These are phyloP conservation scores for Amphiprion clarkii DNA, from an alignment of 2,797 vertebrate species.

Conservation along the genomic window DNA sequence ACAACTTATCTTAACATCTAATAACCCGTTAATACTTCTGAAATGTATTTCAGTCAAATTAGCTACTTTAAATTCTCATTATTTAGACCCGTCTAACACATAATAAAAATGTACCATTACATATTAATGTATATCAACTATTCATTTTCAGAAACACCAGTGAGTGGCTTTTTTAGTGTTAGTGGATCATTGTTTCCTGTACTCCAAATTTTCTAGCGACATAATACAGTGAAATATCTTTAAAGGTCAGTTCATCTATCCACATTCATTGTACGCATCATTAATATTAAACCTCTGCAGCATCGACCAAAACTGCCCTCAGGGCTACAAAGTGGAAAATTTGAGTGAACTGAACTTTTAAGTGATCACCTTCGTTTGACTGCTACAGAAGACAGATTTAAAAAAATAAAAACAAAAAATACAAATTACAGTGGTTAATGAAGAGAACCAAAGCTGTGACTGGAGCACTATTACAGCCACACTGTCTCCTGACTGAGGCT, in stretches of 20 bases:
- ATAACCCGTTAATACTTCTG: conserved; percentile 33
- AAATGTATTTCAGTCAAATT: conserved; percentile 50
- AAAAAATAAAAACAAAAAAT: conserved; percentile 3
- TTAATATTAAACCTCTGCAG: neutral
- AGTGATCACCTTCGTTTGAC: conserved; percentile 10
- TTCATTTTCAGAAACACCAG: conserved; percentile 42
- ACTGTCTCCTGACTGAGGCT: neutral
- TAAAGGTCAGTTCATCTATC: conserved; percentile 14
- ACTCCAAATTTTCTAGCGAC: conserved; percentile 51
- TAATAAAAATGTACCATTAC: neutral
- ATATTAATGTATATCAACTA: neutral
- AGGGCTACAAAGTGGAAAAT: neutral
- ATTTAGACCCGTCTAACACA: neutral
- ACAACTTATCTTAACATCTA: conserved; percentile 1
- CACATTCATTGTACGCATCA: neutral
- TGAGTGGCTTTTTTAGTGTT: conserved; percentile 26
- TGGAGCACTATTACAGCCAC: neutral
- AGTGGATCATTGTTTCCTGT: conserved; percentile 7
- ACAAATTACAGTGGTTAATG: conserved; percentile 2
- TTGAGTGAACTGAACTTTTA: conserved; percentile 8
- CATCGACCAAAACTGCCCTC: neutral
- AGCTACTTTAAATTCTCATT: conserved; percentile 1
- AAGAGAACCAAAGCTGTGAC: neutral
- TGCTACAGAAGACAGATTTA: conserved; percentile 12
- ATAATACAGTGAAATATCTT: conserved; percentile 3